Evolutionary conservation across 1,140 invertebrate species (phyloP).

Genomic region (Drosophila persimilis): DNA sequence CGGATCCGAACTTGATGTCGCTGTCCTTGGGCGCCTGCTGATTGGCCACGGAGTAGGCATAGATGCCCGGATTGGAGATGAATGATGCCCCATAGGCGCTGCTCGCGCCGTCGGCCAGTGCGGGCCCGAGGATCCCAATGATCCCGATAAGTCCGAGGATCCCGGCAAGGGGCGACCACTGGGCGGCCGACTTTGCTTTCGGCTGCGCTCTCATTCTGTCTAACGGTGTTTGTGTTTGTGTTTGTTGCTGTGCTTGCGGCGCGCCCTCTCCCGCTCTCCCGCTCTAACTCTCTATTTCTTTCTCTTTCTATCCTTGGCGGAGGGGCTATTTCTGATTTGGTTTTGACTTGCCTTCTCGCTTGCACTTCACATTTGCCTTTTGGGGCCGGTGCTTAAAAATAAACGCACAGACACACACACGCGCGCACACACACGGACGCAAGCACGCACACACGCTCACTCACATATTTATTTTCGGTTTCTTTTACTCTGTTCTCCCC

Average conservation of each 20-base stretch:
- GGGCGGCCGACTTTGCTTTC: conserved; percentile 40
- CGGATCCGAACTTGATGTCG: conserved; percentile 64
- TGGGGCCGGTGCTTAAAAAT: conserved; percentile 61
- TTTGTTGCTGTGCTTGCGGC: conserved; percentile 38
- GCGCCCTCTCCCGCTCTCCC: neutral
- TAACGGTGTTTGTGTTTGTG: conserved; percentile 18
- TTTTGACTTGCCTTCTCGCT: conserved; percentile 46
- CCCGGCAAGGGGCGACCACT: conserved; percentile 41
- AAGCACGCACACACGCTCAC: conserved; percentile 39
- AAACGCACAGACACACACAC: conserved; percentile 56
- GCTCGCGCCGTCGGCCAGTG: conserved; percentile 18
- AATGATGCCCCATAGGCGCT: conserved; percentile 66
- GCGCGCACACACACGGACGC: conserved; percentile 24
- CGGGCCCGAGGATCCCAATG: conserved; percentile 2
- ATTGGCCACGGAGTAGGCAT: conserved; percentile 65
- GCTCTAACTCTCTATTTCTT: conserved; percentile 11
- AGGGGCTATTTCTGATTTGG: conserved; percentile 53
- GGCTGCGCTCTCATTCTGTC: conserved; percentile 72
- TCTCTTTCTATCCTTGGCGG: conserved; percentile 22
- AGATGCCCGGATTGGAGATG: conserved; percentile 74
- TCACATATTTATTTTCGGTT: conserved; percentile 75
- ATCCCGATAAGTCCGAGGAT: conserved; percentile 15
- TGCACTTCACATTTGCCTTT: conserved; percentile 70
- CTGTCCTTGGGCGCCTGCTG: conserved; percentile 44
- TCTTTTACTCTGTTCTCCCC: conserved; percentile 28